Evolutionary conservation across 2,113 vertebrate genomes (phyloP), one percentile per base, ranked within the genome.

Genomic region (Bagarius yarrelli): DNA sequence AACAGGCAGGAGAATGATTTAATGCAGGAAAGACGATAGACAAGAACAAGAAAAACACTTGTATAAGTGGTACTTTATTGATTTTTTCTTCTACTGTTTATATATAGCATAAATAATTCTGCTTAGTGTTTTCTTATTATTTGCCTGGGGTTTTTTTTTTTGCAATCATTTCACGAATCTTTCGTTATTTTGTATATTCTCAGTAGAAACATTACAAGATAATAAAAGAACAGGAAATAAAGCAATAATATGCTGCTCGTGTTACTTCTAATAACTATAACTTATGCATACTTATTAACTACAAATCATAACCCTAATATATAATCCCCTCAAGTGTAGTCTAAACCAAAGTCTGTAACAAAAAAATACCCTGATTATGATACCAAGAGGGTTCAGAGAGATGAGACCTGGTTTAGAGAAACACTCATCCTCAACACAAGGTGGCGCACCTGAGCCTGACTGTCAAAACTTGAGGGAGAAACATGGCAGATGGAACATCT

Each of bases 391-490:
- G 34, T 15, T 0, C 8, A 44, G 64, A 44, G 64, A 69, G 66
- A 69, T 69, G 66, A 40, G 36, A 32, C 15, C 8, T 8, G 6
- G 4, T 13, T 61, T 6, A 27, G 6, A 27, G 0, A 47, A 25
- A 70, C 23, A 25, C 23, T 25, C 47, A 52, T 44, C 69, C 69
- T 72, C 1, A 21, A 47, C 70, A 72, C 70, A 1, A 55, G 70
- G 70, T 72, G 70, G 70, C 50, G 11, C 70, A 72, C 47, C 25
- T 32, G 70, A 72, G 27, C 70, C 70, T 32, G 50, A 53, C 19
- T 21, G 18, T 53, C 50, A 72, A 18, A 50, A 55, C 18, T 32
- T 21, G 8, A 72, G 67, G 8, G 6, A 13, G 16, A 16, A 52
- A 52, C 6, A 52, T 47, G n/a, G 50, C 16, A 50, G 14, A 70